Conservation (phyloP, 2,113 vertebrate genomes). For the Shinisaurus crocodilurus region DNA sequence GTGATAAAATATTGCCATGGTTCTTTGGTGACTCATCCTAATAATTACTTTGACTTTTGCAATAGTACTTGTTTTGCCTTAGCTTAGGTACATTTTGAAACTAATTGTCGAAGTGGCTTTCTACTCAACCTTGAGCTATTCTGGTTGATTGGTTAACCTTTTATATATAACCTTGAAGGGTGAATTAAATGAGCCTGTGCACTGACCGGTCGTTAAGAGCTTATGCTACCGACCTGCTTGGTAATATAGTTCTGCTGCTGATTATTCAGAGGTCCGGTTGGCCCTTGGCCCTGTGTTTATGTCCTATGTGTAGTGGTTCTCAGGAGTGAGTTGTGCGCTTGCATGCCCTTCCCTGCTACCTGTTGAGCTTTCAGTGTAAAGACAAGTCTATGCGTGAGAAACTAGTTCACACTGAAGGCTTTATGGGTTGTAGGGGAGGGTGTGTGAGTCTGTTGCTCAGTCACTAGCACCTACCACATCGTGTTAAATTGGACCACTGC, state of each 20-base stretch:
- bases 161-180: conserved; percentile 5
- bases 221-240: neutral
- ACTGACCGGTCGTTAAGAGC: neutral
- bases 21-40: conserved; percentile 23
- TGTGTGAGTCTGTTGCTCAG: neutral
- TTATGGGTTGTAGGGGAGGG: neutral
- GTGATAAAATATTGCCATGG: conserved; percentile 8
- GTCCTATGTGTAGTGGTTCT: neutral
- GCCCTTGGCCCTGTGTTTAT: too few species aligned
- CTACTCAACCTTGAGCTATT: neutral
- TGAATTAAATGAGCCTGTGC: neutral
- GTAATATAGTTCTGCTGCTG: neutral
- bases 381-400: neutral
- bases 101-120: conserved; percentile 22
- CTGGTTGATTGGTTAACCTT: conserved; percentile 3
- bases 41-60: conserved; percentile 31
- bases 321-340: neutral
- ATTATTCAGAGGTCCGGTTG: neutral
- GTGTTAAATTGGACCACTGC: neutral
- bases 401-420: neutral
- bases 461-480: neutral
- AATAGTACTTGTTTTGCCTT: conserved; percentile 18
- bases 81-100: conserved; percentile 24
- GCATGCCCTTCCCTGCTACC: neutral
- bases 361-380: neutral